Evolutionary conservation across 2,797 vertebrate species (phyloP).

Genomic region (Siniperca undulata): DNA sequence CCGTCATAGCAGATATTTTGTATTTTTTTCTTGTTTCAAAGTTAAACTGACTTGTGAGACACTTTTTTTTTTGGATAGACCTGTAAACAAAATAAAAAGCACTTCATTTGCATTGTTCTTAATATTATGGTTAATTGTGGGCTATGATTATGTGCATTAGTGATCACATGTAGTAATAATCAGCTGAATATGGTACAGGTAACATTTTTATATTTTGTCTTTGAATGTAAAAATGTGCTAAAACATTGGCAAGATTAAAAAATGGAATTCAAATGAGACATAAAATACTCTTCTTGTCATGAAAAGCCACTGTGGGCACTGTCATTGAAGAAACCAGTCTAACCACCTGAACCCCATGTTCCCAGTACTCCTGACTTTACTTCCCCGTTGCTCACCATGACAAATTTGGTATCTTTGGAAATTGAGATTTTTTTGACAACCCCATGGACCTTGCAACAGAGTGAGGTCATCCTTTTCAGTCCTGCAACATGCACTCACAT

Average conservation of each 20-base stretch:
- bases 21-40: background rate
- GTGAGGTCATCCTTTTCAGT: background rate
- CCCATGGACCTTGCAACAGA: background rate
- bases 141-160: background rate
- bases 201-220: background rate
- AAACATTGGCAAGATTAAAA: background rate
- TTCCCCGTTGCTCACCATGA: no score
- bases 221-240: background rate
- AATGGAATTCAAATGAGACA: background rate
- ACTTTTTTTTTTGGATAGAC: background rate
- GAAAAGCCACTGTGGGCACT: background rate
- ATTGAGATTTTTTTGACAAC: background rate
- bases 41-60: background rate
- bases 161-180: background rate
- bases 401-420: background rate
- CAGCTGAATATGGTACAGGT: background rate
- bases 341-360: background rate
- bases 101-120: background rate
- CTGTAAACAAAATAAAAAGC: slow-evolving; percentile 9
- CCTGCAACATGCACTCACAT: background rate
- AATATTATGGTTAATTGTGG: slow-evolving; percentile 3
- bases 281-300: background rate
- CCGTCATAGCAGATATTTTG: background rate
- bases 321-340: slow-evolving; percentile 1
- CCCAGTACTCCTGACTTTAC: background rate